phyloP scores from a whole-genome alignment of 1,140 invertebrate genomes.

The Lordiphosa mommai region DNA sequence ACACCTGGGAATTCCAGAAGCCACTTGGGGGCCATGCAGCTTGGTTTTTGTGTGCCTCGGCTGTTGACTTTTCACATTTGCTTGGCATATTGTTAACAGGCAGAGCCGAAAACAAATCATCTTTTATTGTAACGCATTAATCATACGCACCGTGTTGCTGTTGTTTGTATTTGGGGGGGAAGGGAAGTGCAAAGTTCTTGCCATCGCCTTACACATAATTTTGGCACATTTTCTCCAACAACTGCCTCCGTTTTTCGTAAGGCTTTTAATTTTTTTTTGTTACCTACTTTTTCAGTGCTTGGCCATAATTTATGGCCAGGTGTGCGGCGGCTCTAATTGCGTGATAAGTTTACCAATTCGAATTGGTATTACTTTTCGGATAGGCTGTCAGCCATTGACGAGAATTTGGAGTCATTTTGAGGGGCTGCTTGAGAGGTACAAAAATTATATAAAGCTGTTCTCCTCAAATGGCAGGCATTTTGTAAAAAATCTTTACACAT shows the following conservation, averaged over 20 bases:
- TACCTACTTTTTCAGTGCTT: constrained; percentile 41
- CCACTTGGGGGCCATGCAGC: constrained; percentile 32
- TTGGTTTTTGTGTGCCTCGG: constrained; percentile 49
- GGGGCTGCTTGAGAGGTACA: not conserved
- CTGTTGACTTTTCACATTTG: constrained; percentile 64
- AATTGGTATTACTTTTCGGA: constrained; percentile 19
- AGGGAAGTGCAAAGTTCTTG: constrained; percentile 50
- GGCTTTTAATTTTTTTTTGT: constrained; percentile 45
- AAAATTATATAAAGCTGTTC: not conserved
- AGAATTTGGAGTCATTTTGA: constrained; percentile 21
- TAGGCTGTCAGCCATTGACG: constrained; percentile 35
- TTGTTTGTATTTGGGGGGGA: constrained; percentile 23
- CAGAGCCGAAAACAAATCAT: constrained; percentile 60
- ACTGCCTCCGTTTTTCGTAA: not conserved
- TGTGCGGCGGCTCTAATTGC: constrained; percentile 60
- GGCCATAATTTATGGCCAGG: constrained; percentile 59
- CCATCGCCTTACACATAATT: constrained; percentile 34
- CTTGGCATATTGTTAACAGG: constrained; percentile 33
- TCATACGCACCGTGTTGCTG: constrained; percentile 48
- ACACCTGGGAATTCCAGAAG: constrained; percentile 36
- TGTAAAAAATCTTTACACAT: too few relatives aligned
- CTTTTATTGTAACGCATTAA: constrained; percentile 74
- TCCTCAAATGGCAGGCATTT: too few relatives aligned
- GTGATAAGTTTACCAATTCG: constrained; percentile 71
- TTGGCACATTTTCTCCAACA: constrained; percentile 15